phyloP scores from a whole-genome alignment of 2,888 invertebrate genomes.

The Itoplectis maculator region DNA sequence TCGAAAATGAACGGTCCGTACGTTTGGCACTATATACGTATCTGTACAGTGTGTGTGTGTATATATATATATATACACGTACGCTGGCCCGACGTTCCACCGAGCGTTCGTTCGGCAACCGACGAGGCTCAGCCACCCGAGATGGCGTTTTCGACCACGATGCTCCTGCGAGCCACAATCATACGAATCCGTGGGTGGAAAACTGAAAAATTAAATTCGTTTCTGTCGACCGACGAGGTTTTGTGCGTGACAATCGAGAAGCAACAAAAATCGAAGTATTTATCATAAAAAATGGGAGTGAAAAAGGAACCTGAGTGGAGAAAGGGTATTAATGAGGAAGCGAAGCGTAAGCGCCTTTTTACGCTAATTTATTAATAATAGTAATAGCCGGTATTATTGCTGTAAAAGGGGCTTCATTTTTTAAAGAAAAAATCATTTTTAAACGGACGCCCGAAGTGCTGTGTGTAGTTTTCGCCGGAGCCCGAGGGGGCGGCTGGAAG shows the following conservation, averaged over 20 bases:
- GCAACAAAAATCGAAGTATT: neutral
- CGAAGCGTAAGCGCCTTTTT: no score
- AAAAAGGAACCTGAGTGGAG: no score
- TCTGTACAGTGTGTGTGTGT: slow-evolving; percentile 3
- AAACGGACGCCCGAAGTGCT: slow-evolving; percentile 30
- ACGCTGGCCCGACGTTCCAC: slow-evolving; percentile 17
- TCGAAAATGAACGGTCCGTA: slow-evolving; percentile 63
- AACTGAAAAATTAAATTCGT: slow-evolving; percentile 56
- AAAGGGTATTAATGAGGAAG: no score
- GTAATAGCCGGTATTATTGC: no score
- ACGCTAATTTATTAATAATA: no score
- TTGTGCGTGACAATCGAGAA: slow-evolving; percentile 2
- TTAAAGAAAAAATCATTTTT: slow-evolving; percentile 22
- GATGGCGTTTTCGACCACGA: neutral
- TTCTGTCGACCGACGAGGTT: neutral
- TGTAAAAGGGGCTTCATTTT: no score
- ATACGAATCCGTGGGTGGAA: slow-evolving; percentile 59
- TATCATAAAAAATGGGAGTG: no score
- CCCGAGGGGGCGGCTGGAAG: neutral
- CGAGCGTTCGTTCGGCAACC: neutral
- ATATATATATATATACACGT: slow-evolving; percentile 24
- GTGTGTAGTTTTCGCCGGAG: slow-evolving; percentile 26
- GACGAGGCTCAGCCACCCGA: neutral
- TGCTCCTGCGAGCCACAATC: slow-evolving; percentile 7
- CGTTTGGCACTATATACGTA: slow-evolving; percentile 42